Conservation (phyloP, 2,797 vertebrate species). For the Aldrovandia affinis region DNA sequence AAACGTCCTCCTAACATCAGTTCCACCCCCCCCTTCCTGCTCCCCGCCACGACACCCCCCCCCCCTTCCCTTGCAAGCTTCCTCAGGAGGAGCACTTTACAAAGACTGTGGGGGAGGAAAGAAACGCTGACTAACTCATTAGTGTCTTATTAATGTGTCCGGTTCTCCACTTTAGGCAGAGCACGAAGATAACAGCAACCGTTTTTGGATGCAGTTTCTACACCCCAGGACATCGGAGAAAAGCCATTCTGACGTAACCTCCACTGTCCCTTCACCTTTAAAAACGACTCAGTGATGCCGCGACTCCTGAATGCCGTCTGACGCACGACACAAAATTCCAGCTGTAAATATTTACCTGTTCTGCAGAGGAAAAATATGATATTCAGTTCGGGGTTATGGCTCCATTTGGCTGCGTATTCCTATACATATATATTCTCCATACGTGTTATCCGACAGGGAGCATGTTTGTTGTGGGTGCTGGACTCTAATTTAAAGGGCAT, state of each 20-base stretch:
- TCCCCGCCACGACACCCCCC: background rate
- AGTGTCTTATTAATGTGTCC: slow-evolving; percentile 19
- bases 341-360: background rate
- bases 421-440: background rate
- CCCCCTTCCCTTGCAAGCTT: background rate
- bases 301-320: too few relatives aligned
- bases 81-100: background rate
- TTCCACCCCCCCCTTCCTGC: too few relatives aligned
- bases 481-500: background rate
- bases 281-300: background rate
- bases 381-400: background rate
- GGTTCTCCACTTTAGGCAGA: background rate
- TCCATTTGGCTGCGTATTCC: background rate
- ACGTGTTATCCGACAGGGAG: background rate
- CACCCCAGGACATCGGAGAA: too few relatives aligned
- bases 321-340: background rate
- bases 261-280: background rate
- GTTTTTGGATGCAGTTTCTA: background rate
- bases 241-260: too few relatives aligned
- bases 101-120: background rate
- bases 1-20: too few relatives aligned
- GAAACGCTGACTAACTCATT: slow-evolving; percentile 18
- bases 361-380: background rate
- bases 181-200: background rate
- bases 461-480: background rate